Conservation (phyloP, 2,113 vertebrate species). For the Podarcis raffonei region DNA sequence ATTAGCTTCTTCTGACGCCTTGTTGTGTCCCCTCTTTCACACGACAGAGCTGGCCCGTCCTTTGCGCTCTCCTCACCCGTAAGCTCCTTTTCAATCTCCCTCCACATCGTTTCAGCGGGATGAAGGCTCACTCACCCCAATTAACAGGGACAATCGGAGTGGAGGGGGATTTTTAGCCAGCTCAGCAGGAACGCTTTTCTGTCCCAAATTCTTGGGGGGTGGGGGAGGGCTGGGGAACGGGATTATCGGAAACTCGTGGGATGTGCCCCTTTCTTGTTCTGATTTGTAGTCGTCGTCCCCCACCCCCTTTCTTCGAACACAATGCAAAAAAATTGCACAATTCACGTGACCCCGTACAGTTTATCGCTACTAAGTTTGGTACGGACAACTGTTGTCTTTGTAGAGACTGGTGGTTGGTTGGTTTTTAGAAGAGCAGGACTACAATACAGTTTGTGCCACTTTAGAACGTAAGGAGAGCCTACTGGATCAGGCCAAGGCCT, state of each 20-base stretch:
- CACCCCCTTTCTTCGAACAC: background rate
- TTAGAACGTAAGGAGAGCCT: no score
- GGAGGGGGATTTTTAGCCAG: conserved; percentile 61
- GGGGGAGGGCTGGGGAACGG: conserved; percentile 19
- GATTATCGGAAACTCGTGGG: conserved; percentile 37
- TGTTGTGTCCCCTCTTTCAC: conserved; percentile 53
- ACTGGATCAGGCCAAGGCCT: no score
- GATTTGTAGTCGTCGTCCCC: conserved; percentile 30
- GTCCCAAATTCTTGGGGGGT: conserved; percentile 57
- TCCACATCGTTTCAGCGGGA: conserved; percentile 48
- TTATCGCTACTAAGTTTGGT: background rate
- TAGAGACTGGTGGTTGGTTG: no score
- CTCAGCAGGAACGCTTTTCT: conserved; percentile 41
- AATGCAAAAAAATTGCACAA: no score
- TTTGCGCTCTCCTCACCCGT: conserved; percentile 45
- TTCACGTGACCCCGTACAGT: no score
- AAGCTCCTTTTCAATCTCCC: conserved; percentile 63
- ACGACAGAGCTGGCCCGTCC: conserved; percentile 50
- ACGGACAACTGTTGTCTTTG: background rate
- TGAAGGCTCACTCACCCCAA: conserved; percentile 61
- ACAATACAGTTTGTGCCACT: background rate
- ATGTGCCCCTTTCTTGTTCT: conserved; percentile 34
- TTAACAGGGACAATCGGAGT: conserved; percentile 65
- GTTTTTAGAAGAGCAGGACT: no score
- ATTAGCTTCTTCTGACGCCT: conserved; percentile 63